Evolutionary conservation across 2,888 invertebrate species (phyloP).

Genomic region (Papilio demoleus): DNA sequence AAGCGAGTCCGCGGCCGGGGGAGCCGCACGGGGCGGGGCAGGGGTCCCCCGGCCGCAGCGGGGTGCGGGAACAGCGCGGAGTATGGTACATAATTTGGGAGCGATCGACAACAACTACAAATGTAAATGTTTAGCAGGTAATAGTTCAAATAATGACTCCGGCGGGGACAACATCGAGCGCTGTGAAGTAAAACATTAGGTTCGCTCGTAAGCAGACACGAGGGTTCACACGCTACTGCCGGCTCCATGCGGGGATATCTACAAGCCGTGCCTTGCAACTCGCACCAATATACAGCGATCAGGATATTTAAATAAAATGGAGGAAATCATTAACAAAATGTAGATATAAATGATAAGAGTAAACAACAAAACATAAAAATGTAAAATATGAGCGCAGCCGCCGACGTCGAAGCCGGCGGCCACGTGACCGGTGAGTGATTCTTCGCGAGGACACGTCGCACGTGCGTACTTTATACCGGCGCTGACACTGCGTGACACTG

Average conservation of each 20-base stretch:
- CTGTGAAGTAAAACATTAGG: too few relatives aligned
- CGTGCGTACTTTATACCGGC: not conserved
- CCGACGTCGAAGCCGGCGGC: not conserved
- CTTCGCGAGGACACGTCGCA: constrained; percentile 7
- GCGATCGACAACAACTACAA: too few relatives aligned
- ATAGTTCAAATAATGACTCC: too few relatives aligned
- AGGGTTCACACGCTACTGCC: not conserved
- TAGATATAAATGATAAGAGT: not conserved
- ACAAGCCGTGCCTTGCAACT: not conserved
- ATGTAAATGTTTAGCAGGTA: too few relatives aligned
- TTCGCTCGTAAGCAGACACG: not conserved
- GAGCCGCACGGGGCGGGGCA: not conserved
- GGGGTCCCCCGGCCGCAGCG: not conserved
- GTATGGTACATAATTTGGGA: too few relatives aligned
- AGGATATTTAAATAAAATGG: not conserved
- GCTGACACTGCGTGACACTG: too few relatives aligned
- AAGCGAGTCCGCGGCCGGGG: not conserved
- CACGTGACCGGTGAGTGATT: constrained; percentile 1
- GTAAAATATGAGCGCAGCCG: not conserved
- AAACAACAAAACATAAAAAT: not conserved
- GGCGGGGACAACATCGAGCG: too few relatives aligned
- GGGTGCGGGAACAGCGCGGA: not conserved
- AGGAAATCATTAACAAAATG: not conserved
- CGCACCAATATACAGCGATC: not conserved
- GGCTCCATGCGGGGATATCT: not conserved